Conservation (phyloP, 2,797 vertebrate genomes). For the Alcedo atthis region DNA sequence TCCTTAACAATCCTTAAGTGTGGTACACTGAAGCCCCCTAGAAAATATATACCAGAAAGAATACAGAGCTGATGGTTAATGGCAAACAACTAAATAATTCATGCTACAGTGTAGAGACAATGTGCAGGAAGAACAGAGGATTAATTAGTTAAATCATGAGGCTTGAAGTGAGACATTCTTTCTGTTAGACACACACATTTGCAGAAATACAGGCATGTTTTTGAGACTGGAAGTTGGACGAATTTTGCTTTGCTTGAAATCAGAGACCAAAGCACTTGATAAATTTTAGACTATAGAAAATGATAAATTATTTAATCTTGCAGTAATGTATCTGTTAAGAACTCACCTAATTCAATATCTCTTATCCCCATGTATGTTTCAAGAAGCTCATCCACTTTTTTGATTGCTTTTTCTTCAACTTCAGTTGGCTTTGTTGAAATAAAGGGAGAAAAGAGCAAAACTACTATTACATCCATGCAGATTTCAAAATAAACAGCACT, state of each 20-base stretch:
- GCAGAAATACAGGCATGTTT: background rate
- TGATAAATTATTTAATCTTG: background rate
- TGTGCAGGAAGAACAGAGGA: background rate
- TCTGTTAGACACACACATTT: background rate
- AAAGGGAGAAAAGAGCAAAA: background rate
- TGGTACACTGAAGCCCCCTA: background rate
- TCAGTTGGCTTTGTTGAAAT: conserved; percentile 85
- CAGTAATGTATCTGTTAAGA: background rate
- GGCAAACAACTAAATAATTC: background rate
- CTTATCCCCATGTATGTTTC: conserved; percentile 98
- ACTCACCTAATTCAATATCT: conserved; percentile 92
- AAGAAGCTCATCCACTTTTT: conserved; percentile 93
- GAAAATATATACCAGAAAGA: background rate
- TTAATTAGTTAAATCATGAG: background rate
- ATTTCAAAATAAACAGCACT: background rate
- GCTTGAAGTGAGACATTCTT: background rate
- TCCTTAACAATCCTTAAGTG: background rate
- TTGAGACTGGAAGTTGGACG: background rate
- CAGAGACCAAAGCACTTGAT: background rate
- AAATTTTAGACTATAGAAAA: background rate
- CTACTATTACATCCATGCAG: background rate
- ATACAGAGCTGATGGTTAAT: background rate
- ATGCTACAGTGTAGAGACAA: background rate
- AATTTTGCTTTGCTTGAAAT: background rate
- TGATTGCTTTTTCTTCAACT: conserved; percentile 90